Conservation (phyloP, 2,113 vertebrate genomes). For the Anguilla rostrata region DNA sequence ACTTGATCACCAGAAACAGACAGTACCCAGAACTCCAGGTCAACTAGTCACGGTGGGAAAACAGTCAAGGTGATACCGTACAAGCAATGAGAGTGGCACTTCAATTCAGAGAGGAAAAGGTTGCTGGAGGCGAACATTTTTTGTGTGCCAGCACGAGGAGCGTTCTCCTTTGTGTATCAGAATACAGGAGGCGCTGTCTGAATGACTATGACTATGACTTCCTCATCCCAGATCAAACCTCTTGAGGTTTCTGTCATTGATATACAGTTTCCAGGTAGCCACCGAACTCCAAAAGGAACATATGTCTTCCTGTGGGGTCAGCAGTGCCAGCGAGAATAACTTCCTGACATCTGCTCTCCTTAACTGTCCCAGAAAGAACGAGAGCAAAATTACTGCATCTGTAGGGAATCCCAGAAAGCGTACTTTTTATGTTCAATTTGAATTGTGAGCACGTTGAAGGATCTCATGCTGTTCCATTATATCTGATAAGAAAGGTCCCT, state of each 20-base stretch:
- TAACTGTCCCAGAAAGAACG: not conserved
- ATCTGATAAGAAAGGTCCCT: not conserved
- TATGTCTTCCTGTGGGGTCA: conserved; percentile 54
- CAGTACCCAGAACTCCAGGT: conserved; percentile 58
- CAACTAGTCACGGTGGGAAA: conserved; percentile 49
- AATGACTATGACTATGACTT: conserved; percentile 54
- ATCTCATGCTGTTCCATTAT: not conserved
- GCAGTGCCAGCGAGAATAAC: conserved; percentile 40
- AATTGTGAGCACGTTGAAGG: not conserved
- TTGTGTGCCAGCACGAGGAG: conserved; percentile 39
- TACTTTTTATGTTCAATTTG: not conserved
- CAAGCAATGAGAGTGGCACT: conserved; percentile 49
- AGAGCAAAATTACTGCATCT: not conserved
- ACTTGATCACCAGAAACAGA: conserved; percentile 65
- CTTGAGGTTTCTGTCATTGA: conserved; percentile 64
- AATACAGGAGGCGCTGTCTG: conserved; percentile 62
- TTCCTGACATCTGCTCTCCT: conserved; percentile 54
- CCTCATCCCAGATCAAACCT: conserved; percentile 65
- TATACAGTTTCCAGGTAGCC: conserved; percentile 67
- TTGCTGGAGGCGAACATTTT: conserved; percentile 44
- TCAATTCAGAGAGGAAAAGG: conserved; percentile 53
- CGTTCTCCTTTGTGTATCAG: conserved; percentile 53
- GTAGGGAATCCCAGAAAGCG: not conserved
- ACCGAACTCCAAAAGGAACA: conserved; percentile 66
- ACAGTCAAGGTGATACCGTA: conserved; percentile 43